Percentiles rank a stretch among this genome's conserved stretches.
Evolutionary conservation across 2,797 vertebrate genomes (phyloP).

Genomic region (Danio jaintianensis): DNA sequence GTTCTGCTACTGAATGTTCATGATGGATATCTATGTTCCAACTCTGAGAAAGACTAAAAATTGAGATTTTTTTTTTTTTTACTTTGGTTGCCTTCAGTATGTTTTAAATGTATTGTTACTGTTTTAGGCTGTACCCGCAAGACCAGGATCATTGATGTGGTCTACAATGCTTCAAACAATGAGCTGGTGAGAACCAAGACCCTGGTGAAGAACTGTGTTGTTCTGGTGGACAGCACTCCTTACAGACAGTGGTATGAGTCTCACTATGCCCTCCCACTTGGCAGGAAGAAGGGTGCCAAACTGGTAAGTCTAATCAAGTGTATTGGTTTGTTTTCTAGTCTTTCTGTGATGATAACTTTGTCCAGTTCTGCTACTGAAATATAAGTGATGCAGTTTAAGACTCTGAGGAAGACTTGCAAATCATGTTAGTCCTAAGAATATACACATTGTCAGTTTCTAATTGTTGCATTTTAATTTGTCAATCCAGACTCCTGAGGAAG

Average conservation of each 20-base stretch:
- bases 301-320: constrained; percentile 79
- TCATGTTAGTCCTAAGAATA: background rate
- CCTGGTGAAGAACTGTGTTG: constrained; percentile 97
- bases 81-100: background rate
- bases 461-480: background rate
- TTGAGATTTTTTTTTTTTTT: background rate
- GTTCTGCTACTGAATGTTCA: constrained; percentile 94
- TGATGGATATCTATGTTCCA: constrained; percentile 74
- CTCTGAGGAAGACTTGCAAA: constrained; percentile 84
- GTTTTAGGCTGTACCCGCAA: constrained; percentile 93
- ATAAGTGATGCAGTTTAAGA: constrained; percentile 77
- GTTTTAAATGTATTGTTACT: background rate
- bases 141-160: constrained; percentile 97
- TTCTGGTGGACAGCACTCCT: constrained; percentile 92
- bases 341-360: constrained; percentile 88
- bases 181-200: constrained; percentile 98
- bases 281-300: constrained; percentile 98
- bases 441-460: background rate
- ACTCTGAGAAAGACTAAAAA: constrained; percentile 83
- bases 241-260: constrained; percentile 99
- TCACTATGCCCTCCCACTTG: constrained; percentile 93
- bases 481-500: constrained; percentile 92
- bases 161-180: constrained; percentile 99
- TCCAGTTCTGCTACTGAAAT: constrained; percentile 98
- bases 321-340: constrained; percentile 59